Evolutionary conservation across 1,140 invertebrate species (phyloP), one percentile per base, ranked within the genome.

Genomic region (Thaumetopoea pityocampa): DNA sequence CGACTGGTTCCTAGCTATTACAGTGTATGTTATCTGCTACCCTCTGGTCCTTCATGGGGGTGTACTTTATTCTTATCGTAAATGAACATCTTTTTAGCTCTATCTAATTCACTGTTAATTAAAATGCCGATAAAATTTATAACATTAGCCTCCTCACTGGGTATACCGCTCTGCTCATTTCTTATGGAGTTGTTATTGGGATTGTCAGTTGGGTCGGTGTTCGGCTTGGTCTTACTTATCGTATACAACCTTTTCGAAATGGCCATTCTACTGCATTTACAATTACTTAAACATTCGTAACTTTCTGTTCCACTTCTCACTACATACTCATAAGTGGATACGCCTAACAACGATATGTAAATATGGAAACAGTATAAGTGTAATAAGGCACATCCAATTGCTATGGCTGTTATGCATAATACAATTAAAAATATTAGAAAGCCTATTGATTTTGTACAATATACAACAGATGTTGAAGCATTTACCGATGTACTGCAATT

Each of bases 311-410:
- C 36, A 24, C 47, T 59, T 16, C 45, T 55, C 12, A 62, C 43
- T 24, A 95, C 92, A 70, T 96, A 97, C 70, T 97, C 95, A 74
- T 96, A 97, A 0, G 95, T 97, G 3, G 95, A 96, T 8, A 96
- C 80, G 0, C 94, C 94, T 35, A 95, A 80, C 47, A 91, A 89
- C 4, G 91, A 92, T 64, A 96, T 94, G 77, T 96, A 96, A 24
- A 94, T 90, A 79, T 97, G 94, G 80, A 96, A 96, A 69, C 93
- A 92, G 67, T 94, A 94, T 11, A 98, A 86, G 85, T 98, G 96
- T 9, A 95, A 85, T 5, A 98, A 86, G 10, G 97, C 85, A 10
- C 90, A 90, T 0, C 93, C 89, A 2, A 94, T 92, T 4, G 95
- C 87, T 3, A 93, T 85, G 1, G 94, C 91, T 9, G 95, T 77